Evolutionary conservation across 2,888 invertebrate genomes (phyloP).

Genomic region (Erebia aethiops): DNA sequence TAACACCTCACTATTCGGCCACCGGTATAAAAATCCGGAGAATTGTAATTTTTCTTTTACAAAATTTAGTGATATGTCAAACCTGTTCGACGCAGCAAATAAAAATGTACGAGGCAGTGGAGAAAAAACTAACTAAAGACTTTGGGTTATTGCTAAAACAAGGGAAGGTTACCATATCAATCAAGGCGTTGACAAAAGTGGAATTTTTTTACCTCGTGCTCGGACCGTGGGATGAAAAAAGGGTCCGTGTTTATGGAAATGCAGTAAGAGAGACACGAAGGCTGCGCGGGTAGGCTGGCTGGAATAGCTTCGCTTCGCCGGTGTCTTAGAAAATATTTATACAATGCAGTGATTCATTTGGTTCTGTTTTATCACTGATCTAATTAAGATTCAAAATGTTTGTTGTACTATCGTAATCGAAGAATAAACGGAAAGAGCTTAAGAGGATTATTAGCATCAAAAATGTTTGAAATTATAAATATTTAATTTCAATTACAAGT

Average conservation of each 20-base stretch:
- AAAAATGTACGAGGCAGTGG: constrained; percentile 72
- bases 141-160: constrained; percentile 81
- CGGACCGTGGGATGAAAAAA: constrained; percentile 71
- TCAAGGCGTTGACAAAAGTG: constrained; percentile 81
- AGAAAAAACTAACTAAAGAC: constrained; percentile 64
- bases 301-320: constrained; percentile 43
- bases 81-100: constrained; percentile 77
- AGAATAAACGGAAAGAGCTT: not conserved
- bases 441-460: not conserved
- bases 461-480: not conserved
- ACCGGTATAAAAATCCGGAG: constrained; percentile 74
- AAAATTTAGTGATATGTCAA: constrained; percentile 83
- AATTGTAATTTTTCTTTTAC: constrained; percentile 78
- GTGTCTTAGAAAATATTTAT: constrained; percentile 24
- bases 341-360: constrained; percentile 4
- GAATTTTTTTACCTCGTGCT: constrained; percentile 61
- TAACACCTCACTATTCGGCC: constrained; percentile 71
- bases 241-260: constrained; percentile 77
- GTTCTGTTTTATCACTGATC: not conserved
- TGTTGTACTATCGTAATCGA: not conserved
- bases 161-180: constrained; percentile 80
- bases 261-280: constrained; percentile 63
- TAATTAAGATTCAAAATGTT: constrained; percentile 6
- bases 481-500: not conserved
- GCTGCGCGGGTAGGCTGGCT: constrained; percentile 50